These are phyloP conservation scores for Bufo bufo DNA, from an alignment of 2,113 vertebrate species.

Conservation along the genomic window DNA sequence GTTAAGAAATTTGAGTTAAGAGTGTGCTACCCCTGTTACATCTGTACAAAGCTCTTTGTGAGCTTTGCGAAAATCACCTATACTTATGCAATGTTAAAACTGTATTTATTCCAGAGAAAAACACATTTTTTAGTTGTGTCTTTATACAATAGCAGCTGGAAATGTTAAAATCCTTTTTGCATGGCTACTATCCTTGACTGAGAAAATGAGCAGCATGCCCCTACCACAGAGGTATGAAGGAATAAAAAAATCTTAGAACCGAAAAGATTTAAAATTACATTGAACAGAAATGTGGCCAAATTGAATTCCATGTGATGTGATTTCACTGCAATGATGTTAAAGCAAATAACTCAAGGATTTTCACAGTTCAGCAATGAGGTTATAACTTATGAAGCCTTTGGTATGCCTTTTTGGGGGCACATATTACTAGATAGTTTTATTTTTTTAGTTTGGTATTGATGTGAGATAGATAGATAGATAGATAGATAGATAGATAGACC, in stretches of 20 bases:
- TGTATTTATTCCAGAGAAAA: neutral
- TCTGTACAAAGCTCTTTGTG: neutral
- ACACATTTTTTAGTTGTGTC: neutral
- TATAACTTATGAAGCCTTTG: neutral
- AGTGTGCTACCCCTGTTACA: neutral
- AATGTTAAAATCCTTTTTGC: neutral
- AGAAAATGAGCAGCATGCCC: neutral
- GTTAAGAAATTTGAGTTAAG: too few species aligned
- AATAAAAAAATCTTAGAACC: neutral
- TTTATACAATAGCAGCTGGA: neutral
- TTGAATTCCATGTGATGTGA: constrained; percentile 9
- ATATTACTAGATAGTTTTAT: neutral
- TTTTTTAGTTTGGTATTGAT: neutral
- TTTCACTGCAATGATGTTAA: constrained; percentile 17
- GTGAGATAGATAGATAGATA: too few species aligned
- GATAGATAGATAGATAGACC: too few species aligned
- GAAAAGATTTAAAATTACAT: constrained; percentile 26
- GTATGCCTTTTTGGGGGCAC: neutral
- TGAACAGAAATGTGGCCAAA: constrained; percentile 24
- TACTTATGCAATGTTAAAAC: neutral
- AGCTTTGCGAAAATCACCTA: neutral
- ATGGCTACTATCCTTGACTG: neutral
- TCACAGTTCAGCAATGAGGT: constrained; percentile 29
- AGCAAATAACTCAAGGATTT: constrained; percentile 36
- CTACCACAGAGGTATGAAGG: neutral